Evolutionary conservation across 2,888 invertebrate species (phyloP).

Genomic region (Lepas anatifera): DNA sequence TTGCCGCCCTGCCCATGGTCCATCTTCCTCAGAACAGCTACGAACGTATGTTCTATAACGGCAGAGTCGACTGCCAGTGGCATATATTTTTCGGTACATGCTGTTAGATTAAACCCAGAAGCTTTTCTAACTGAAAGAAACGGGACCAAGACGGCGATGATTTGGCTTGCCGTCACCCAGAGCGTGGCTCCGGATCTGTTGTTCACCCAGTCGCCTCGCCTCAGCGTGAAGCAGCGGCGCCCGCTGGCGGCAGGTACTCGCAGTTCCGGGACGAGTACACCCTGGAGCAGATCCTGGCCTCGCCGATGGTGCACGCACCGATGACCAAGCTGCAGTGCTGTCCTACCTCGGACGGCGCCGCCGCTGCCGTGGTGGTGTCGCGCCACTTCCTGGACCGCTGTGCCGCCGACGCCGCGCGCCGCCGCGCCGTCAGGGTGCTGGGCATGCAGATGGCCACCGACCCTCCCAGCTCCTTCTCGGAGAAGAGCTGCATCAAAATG

Average conservation of each 20-base stretch:
- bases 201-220: too few relatives aligned
- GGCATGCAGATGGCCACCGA: constrained; percentile 97
- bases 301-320: constrained; percentile 79
- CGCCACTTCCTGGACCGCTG: constrained; percentile 79
- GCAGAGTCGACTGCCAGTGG: too few relatives aligned
- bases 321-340: constrained; percentile 95
- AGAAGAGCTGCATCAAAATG: constrained; percentile 64
- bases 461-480: constrained; percentile 66
- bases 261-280: constrained; percentile 88
- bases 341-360: constrained; percentile 97
- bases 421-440: constrained; percentile 84
- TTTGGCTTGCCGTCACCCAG: too few relatives aligned
- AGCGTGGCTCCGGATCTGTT: too few relatives aligned
- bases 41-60: too few relatives aligned
- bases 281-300: constrained; percentile 75
- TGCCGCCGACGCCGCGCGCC: constrained; percentile 44
- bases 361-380: constrained; percentile 79
- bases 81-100: too few relatives aligned
- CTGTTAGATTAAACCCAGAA: too few relatives aligned
- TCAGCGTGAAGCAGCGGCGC: too few relatives aligned
- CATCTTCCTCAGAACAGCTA: too few relatives aligned
- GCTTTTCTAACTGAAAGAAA: too few relatives aligned
- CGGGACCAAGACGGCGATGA: too few relatives aligned
- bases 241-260: constrained; percentile 50
- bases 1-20: too few relatives aligned